A percentile compares a stretch with the other conserved stretches of the same genome.
phyloP scores from a whole-genome alignment of 2,113 vertebrate species.

The Menidia beryllina region DNA sequence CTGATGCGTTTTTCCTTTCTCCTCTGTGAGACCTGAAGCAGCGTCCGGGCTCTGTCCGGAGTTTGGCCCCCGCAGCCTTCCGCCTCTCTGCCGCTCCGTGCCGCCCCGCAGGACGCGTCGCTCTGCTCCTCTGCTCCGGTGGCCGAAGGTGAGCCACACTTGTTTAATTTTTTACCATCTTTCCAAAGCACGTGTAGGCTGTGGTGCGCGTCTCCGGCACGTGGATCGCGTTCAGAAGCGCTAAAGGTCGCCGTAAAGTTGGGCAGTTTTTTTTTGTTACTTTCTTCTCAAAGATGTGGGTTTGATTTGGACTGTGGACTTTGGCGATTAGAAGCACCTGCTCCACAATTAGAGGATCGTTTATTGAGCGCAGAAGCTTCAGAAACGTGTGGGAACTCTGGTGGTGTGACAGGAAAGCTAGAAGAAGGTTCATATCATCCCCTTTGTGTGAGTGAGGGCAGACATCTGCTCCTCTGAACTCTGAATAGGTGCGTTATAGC shows the following conservation, averaged over 20 bases:
- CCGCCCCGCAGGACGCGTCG: neutral
- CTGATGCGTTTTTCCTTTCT: constrained; percentile 1
- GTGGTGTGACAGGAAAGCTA: neutral
- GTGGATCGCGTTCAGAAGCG: neutral
- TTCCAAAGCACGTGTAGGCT: neutral
- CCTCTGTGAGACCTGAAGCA: neutral
- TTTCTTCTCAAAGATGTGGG: constrained; percentile 34
- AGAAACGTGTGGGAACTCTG: neutral
- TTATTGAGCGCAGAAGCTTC: neutral
- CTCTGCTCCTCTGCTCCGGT: constrained; percentile 1
- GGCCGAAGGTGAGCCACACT: constrained; percentile 38
- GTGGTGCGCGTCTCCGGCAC: no score
- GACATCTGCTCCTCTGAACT: no score
- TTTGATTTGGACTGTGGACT: neutral
- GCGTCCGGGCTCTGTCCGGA: neutral
- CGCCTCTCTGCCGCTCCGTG: neutral
- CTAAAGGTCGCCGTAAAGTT: neutral
- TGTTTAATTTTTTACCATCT: neutral
- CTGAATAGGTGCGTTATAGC: neutral
- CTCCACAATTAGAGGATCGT: neutral
- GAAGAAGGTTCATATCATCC: neutral
- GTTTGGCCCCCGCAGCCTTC: neutral
- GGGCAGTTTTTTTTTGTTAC: constrained; percentile 1
- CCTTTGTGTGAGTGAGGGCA: neutral
- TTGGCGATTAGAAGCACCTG: constrained; percentile 10